These are phyloP conservation scores for Hucho hucho DNA, from an alignment of 2,113 vertebrate genomes.

Conservation along the genomic window DNA sequence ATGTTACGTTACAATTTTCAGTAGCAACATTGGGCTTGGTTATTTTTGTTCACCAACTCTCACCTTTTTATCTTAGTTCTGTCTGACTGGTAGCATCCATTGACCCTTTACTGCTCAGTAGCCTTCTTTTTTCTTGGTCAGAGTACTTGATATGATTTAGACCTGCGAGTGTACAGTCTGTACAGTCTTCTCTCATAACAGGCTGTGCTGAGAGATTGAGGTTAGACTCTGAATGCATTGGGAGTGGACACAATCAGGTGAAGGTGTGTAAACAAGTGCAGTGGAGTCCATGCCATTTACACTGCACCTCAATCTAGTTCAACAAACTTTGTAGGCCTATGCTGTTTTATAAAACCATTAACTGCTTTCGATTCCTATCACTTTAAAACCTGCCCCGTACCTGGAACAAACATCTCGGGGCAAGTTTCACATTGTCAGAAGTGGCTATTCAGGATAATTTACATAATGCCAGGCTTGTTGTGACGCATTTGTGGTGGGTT, in stretches of 20 bases:
- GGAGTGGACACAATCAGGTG: constrained; percentile 42
- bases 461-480: constrained; percentile 42
- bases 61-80: too few relatives aligned
- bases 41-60: too few relatives aligned
- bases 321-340: not conserved
- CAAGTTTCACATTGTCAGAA: constrained; percentile 35
- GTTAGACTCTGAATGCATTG: constrained; percentile 51
- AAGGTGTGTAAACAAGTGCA: constrained; percentile 51
- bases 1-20: too few relatives aligned
- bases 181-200: constrained; percentile 41
- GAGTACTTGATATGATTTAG: too few relatives aligned
- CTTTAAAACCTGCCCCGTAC: constrained; percentile 10
- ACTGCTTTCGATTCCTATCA: constrained; percentile 13
- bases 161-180: not conserved
- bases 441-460: constrained; percentile 35
- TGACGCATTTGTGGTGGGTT: constrained; percentile 45
- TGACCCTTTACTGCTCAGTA: too few relatives aligned
- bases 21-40: too few relatives aligned
- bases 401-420: constrained; percentile 9
- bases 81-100: too few relatives aligned
- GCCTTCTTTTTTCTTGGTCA: too few relatives aligned
- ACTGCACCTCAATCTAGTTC: constrained; percentile 1
- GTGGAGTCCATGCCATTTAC: not conserved
- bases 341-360: not conserved
- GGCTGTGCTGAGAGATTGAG: constrained; percentile 56